A percentile compares a stretch with the other conserved stretches of the same genome.
Conservation (phyloP, 2,797 vertebrate species). For the Sebastes minor region DNA sequence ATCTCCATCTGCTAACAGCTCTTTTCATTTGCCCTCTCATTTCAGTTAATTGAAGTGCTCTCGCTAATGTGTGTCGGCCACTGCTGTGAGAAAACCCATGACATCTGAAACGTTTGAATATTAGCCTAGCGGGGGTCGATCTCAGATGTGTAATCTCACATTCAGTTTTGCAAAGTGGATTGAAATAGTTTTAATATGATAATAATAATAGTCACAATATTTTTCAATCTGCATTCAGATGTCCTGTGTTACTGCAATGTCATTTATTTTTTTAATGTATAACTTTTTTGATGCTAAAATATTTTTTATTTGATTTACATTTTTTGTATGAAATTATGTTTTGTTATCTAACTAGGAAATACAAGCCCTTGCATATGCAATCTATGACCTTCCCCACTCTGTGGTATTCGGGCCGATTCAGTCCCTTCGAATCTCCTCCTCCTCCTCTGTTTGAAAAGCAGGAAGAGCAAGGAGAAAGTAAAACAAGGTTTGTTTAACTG, state of each 20-base stretch:
- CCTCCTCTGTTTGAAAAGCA: constrained; percentile 53
- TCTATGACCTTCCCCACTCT: constrained; percentile 85
- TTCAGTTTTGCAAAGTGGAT: neutral
- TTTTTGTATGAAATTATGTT: neutral
- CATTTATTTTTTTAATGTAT: neutral
- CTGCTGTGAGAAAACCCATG: constrained; percentile 46
- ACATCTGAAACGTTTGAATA: constrained; percentile 44
- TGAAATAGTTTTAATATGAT: neutral
- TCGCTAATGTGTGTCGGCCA: constrained; percentile 22
- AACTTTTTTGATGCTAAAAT: neutral
- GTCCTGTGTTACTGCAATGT: neutral
- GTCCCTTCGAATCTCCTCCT: constrained; percentile 85
- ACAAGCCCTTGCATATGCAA: constrained; percentile 86
- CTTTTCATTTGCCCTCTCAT: constrained; percentile 66
- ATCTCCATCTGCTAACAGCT: constrained; percentile 59
- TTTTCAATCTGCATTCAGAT: neutral
- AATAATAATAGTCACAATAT: neutral
- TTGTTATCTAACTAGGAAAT: constrained; percentile 80
- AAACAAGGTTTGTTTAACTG: constrained; percentile 72
- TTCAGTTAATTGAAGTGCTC: constrained; percentile 74
- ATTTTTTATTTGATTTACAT: neutral
- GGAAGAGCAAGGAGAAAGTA: constrained; percentile 39
- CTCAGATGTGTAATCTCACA: neutral
- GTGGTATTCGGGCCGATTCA: constrained; percentile 80
- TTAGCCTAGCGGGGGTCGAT: neutral